Evolutionary conservation across 2,888 invertebrate species (phyloP), one percentile per base, ranked within the genome.

Genomic region (Empis stercorea): DNA sequence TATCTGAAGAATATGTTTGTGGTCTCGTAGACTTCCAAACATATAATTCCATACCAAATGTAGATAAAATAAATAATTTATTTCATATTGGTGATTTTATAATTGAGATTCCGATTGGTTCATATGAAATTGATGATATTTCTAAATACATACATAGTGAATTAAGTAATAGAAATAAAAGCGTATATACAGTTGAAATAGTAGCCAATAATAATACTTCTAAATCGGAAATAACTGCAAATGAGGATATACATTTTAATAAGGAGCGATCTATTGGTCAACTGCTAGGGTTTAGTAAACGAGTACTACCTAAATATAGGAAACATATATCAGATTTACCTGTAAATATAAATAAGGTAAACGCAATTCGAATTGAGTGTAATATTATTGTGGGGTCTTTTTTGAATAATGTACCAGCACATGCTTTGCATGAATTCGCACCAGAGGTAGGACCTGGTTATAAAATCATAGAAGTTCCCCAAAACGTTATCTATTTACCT

Each of bases 341-440:
- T 16, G 59, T 61, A 14, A 51, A 58, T 39, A 61, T 62, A 43
- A 52, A 55, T 20, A 58, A 54, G 44, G 54, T 64, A 13, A 51
- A 48, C 34, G 45, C 44, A 11, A 43, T 48, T 11, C 46, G 48
- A 14, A 36, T 52, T 20, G 48, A 52, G 17, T 50, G 47, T 14
- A 47, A 52, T 47, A 43, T 49, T 16, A 47, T 47, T 20, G 32
- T 43, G 27, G 43, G 23, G 11, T 46, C 43, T 6, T 51, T 44
- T 47, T 46, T 51, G 3, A 52, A 50, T 51, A 55, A 56, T 14
- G 48, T 51, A 45, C 54, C 48, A 16, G 54, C 55, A 16, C 62
- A 66, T 44, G 59, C 56, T 4, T 56, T 64, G 43, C 59, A 63
- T 46, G 55, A 62, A 53, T 64, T 64, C 53, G 56, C 55, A 17